These are phyloP conservation scores for Rissa tridactyla DNA, from an alignment of 2,113 vertebrate genomes.

Conservation along the genomic window DNA sequence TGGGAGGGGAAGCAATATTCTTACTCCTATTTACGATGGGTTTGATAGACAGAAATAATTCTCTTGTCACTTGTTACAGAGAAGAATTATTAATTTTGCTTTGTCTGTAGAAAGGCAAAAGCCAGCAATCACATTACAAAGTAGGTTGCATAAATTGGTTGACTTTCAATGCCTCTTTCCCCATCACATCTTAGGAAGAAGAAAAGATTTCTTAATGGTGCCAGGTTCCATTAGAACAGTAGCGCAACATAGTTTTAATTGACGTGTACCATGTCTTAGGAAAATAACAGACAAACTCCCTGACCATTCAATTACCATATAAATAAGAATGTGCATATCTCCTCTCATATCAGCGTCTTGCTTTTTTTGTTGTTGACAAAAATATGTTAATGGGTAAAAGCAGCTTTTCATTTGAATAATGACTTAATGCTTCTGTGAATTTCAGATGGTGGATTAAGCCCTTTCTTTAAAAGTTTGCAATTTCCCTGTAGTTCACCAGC, in stretches of 20 bases:
- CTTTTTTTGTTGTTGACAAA: conserved; percentile 1
- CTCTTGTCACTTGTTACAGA: conserved; percentile 22
- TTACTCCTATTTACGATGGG: background rate
- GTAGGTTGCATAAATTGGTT: conserved; percentile 5
- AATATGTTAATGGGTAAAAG: conserved; percentile 30
- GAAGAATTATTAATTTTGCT: conserved; percentile 35
- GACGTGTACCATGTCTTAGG: background rate
- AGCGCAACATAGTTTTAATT: background rate
- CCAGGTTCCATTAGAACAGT: background rate
- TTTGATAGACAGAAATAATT: conserved; percentile 42
- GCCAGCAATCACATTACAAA: conserved; percentile 7
- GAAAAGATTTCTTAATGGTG: conserved; percentile 25
- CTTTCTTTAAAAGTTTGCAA: conserved; percentile 22
- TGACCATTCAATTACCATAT: conserved; percentile 45
- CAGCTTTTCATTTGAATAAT: conserved; percentile 56
- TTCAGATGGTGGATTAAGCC: conserved; percentile 12
- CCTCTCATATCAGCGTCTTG: conserved; percentile 11
- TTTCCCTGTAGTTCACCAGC: conserved; percentile 12
- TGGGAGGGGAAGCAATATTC: conserved; percentile 10
- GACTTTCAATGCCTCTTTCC: background rate
- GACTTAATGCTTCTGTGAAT: conserved; percentile 22
- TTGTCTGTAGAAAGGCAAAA: conserved; percentile 46
- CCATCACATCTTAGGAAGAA: background rate
- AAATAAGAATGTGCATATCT: conserved; percentile 30
- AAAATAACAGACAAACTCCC: conserved; percentile 13